Evolutionary conservation across 2,113 vertebrate genomes (phyloP).

Genomic region (Sisor rabdophorus): DNA sequence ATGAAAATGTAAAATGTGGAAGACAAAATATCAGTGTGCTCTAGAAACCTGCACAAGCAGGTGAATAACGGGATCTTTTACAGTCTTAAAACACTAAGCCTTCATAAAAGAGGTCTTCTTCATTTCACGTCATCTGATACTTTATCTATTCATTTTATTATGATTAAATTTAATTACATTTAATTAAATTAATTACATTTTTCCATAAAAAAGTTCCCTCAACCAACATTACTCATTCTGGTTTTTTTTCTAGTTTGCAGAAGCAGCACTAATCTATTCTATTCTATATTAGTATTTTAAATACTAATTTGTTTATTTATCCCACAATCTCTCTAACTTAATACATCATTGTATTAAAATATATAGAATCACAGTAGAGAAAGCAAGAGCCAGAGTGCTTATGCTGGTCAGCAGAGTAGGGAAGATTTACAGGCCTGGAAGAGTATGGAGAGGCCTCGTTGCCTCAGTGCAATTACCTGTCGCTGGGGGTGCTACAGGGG

Average conservation of each 20-base stretch:
- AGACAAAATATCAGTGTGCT: background rate
- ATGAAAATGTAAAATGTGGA: conserved; percentile 1
- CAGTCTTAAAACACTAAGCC: background rate
- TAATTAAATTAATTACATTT: conserved; percentile 5
- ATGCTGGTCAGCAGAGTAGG: conserved; percentile 16
- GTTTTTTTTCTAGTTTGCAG: background rate
- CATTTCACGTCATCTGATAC: conserved; percentile 8
- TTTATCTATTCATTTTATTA: background rate
- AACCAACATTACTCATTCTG: background rate
- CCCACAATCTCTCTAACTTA: background rate
- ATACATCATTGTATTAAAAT: conserved; percentile 20
- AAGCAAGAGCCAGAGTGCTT: conserved; percentile 17
- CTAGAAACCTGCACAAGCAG: background rate
- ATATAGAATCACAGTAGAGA: background rate
- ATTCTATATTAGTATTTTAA: no score
- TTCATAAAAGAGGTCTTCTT: background rate
- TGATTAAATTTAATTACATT: background rate
- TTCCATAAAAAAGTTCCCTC: background rate
- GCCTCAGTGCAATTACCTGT: conserved; percentile 44
- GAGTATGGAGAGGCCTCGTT: conserved; percentile 19
- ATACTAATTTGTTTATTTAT: no score
- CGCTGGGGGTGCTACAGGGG: conserved; percentile 27
- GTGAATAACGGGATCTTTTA: background rate
- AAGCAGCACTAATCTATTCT: conserved; percentile 16
- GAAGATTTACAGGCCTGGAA: conserved; percentile 16